Evolutionary conservation across 1,140 invertebrate genomes (phyloP).

Genomic region (Diprion similis): DNA sequence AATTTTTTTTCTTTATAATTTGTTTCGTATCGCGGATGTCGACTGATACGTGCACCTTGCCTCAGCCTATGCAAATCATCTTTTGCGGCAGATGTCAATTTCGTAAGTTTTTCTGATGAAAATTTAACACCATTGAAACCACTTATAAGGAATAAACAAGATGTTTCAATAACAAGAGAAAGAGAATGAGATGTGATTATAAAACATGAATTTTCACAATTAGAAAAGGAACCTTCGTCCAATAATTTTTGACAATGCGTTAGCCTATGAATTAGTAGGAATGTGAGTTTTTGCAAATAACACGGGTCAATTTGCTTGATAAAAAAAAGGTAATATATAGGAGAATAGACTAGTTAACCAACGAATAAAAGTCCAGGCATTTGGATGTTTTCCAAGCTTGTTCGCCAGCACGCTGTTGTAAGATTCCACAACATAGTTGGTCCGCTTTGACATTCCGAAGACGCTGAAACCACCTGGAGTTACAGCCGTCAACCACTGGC

Average conservation of each 20-base stretch:
- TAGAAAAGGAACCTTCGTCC: too few species aligned
- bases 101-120: constrained; percentile 11
- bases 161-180: too few species aligned
- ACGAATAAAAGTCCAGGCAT: constrained; percentile 15
- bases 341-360: not conserved
- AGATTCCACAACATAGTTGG: not conserved
- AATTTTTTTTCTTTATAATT: not conserved
- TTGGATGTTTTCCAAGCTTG: constrained; percentile 11
- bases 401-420: not conserved
- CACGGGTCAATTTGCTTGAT: too few species aligned
- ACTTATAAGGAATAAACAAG: too few species aligned
- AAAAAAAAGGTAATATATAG: too few species aligned
- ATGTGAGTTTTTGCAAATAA: too few species aligned
- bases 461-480: constrained; percentile 1
- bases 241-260: too few species aligned
- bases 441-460: not conserved
- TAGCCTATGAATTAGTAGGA: too few species aligned
- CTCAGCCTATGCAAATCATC: constrained; percentile 14
- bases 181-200: not conserved
- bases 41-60: not conserved
- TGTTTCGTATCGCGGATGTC: constrained; percentile 15
- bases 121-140: too few species aligned
- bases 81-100: constrained; percentile 15
- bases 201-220: not conserved
- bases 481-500: not conserved